phyloP scores from a whole-genome alignment of 2,888 invertebrate genomes.

The Pristionchus japonicus region DNA sequence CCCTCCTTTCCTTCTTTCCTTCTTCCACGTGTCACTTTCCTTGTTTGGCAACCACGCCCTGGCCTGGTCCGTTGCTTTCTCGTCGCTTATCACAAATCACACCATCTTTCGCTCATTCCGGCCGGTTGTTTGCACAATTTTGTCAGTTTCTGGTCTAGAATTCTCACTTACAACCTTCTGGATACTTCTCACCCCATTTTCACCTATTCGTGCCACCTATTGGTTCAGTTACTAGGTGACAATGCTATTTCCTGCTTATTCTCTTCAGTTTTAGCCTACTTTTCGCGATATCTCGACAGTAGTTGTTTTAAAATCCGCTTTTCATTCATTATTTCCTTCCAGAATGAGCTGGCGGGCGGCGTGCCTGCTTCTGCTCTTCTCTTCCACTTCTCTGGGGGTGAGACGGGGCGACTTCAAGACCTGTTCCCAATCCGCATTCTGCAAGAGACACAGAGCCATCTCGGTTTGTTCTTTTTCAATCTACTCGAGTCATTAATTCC shows the following conservation, averaged over 20 bases:
- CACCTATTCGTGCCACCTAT: too few relatives aligned
- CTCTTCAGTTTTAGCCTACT: too few relatives aligned
- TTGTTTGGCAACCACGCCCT: not conserved
- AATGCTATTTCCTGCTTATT: too few relatives aligned
- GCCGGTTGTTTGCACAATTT: too few relatives aligned
- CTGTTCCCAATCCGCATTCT: slow-evolving; percentile 72
- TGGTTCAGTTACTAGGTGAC: too few relatives aligned
- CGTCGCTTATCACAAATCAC: not conserved
- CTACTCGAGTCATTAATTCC: too few relatives aligned
- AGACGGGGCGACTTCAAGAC: slow-evolving; percentile 73
- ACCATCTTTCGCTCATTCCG: not conserved
- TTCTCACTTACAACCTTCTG: too few relatives aligned
- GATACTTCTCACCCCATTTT: too few relatives aligned
- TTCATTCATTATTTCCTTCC: not conserved
- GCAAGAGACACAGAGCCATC: slow-evolving; percentile 66
- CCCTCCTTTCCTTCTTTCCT: not conserved
- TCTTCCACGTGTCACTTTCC: not conserved
- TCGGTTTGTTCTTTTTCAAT: slow-evolving; percentile 55
- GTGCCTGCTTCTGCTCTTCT: slow-evolving; percentile 15
- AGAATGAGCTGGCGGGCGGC: slow-evolving; percentile 16
- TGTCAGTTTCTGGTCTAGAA: not conserved
- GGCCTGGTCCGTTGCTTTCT: not conserved
- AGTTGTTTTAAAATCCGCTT: not conserved
- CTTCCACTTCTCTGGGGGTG: slow-evolving; percentile 51
- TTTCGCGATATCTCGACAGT: too few relatives aligned